A percentile compares a stretch with the other conserved stretches of the same genome.
Conservation (phyloP, 1,140 invertebrate genomes). For the Oppia nitens region DNA sequence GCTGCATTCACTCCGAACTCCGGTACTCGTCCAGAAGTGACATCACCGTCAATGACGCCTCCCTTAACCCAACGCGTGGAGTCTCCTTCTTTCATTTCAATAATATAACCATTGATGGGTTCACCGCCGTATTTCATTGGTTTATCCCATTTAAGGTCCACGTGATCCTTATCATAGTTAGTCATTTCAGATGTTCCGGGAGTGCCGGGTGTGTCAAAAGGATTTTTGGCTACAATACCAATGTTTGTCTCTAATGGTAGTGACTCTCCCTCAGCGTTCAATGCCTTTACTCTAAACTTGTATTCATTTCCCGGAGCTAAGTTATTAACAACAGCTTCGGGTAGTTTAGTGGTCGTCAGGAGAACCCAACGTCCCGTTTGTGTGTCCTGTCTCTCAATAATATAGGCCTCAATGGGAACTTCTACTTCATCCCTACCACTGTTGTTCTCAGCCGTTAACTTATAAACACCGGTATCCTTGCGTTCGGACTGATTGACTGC, state of each 20-base stretch:
- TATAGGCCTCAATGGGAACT: too few species aligned
- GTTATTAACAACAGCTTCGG: conserved; percentile 64
- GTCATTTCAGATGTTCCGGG: conserved; percentile 73
- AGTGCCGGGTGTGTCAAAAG: conserved; percentile 81
- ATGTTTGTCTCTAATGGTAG: conserved; percentile 89
- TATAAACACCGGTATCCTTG: conserved; percentile 81
- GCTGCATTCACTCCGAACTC: conserved; percentile 87
- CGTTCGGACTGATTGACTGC: conserved; percentile 67
- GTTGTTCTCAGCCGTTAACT: conserved; percentile 68
- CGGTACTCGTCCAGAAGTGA: conserved; percentile 64
- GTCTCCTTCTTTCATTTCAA: conserved; percentile 87
- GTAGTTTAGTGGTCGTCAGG: too few species aligned
- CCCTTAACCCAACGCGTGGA: conserved; percentile 96
- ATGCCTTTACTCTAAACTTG: conserved; percentile 93
- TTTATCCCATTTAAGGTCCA: conserved; percentile 78
- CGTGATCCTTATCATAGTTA: conserved; percentile 83
- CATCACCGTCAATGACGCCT: conserved; percentile 56
- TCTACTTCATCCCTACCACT: conserved; percentile 77
- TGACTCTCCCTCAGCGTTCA: conserved; percentile 92
- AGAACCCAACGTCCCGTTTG: conserved; percentile 81
- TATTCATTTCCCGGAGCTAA: conserved; percentile 87
- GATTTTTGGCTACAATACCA: conserved; percentile 82
- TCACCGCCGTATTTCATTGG: conserved; percentile 81
- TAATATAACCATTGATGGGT: conserved; percentile 67
- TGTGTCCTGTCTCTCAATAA: conserved; percentile 87